Conservation (phyloP, 1,140 invertebrate species). For the Popillia japonica region DNA sequence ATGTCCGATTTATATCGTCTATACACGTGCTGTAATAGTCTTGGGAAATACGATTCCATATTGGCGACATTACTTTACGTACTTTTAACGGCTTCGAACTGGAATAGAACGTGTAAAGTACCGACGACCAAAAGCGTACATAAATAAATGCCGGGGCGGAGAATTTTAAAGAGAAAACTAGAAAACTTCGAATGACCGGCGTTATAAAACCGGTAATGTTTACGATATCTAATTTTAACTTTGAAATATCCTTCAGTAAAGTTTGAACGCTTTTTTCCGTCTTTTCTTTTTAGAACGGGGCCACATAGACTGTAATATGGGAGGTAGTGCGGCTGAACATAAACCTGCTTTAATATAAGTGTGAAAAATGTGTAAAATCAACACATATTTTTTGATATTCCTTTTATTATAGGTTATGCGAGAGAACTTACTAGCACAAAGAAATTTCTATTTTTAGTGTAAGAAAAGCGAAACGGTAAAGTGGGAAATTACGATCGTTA, state of each 20-base stretch:
- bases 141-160: conserved; percentile 7
- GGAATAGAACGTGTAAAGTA: conserved; percentile 21
- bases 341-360: not conserved
- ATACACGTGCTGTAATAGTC: not conserved
- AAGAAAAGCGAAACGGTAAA: too few species aligned
- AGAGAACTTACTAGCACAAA: not conserved
- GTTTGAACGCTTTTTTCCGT: conserved; percentile 22
- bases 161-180: conserved; percentile 15
- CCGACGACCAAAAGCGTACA: not conserved
- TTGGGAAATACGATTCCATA: not conserved
- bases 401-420: not conserved
- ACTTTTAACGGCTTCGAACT: not conserved
- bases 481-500: too few species aligned
- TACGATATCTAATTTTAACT: conserved; percentile 33
- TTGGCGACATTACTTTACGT: conserved; percentile 12
- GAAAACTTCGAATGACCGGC: conserved; percentile 29
- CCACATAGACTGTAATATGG: not conserved
- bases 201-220: conserved; percentile 28
- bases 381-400: not conserved
- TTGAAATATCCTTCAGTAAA: conserved; percentile 20
- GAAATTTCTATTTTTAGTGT: too few species aligned
- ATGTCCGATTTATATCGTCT: not conserved
- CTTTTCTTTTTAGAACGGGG: not conserved
- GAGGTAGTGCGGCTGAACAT: not conserved
- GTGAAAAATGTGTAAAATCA: not conserved